Percentiles rank a stretch among this genome's conserved stretches.
Evolutionary conservation across 2,113 vertebrate species (phyloP).

Genomic region (Prunella himalayana): DNA sequence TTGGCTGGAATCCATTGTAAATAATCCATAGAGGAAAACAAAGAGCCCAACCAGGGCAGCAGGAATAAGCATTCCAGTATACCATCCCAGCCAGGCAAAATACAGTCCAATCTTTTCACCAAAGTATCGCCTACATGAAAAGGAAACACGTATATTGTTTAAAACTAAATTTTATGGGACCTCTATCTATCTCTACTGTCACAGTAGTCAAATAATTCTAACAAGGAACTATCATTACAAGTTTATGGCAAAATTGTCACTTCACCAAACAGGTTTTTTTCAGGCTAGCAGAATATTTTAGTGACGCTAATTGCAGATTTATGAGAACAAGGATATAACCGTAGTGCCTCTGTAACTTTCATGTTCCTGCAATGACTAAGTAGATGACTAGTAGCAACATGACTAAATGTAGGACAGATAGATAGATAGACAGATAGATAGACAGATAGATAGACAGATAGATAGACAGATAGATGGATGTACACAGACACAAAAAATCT

Average conservation of each 20-base stretch:
- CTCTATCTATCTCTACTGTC: background rate
- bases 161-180: background rate
- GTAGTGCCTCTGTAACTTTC: background rate
- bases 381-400: background rate
- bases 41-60: constrained; percentile 94
- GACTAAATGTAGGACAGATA: background rate
- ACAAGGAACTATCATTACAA: background rate
- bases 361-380: background rate
- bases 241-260: background rate
- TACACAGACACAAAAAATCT: background rate
- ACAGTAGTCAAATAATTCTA: background rate
- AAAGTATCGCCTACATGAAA: constrained; percentile 86
- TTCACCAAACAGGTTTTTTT: background rate
- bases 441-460: background rate
- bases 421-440: background rate
- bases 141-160: background rate
- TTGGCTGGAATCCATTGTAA: constrained; percentile 98
- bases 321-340: background rate
- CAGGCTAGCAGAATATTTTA: background rate
- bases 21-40: constrained; percentile 96
- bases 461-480: background rate
- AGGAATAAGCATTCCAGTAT: constrained; percentile 97
- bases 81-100: constrained; percentile 98
- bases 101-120: constrained; percentile 98
- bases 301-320: background rate